Conservation (phyloP, 2,797 vertebrate species). For the Threskiornis aethiopicus region DNA sequence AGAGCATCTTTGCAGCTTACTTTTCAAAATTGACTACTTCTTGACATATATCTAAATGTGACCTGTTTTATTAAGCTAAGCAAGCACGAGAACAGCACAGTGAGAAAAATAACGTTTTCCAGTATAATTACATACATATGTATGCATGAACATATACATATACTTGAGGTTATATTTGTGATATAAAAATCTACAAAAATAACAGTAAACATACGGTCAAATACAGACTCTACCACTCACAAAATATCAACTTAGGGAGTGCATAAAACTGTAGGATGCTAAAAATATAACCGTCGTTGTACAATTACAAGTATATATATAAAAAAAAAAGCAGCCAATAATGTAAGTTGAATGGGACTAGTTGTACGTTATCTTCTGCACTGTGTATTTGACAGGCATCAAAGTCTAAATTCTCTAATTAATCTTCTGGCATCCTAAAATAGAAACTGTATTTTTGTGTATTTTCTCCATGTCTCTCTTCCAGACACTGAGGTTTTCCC, state of each 20-base stretch:
- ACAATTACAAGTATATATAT: neutral
- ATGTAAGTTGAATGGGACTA: neutral
- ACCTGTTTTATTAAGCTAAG: neutral
- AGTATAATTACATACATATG: neutral
- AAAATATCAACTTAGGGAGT: neutral
- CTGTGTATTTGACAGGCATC: neutral
- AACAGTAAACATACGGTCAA: neutral
- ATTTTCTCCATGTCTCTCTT: neutral
- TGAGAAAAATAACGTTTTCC: neutral
- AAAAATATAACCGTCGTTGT: neutral
- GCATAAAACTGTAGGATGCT: neutral
- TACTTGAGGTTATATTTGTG: fast-evolving
- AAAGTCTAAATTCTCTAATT: neutral
- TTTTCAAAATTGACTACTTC: neutral
- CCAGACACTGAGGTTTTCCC: neutral
- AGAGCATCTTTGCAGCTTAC: neutral
- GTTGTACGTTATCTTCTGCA: neutral
- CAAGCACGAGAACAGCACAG: neutral
- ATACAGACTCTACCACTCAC: neutral
- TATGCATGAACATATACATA: neutral
- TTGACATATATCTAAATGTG: neutral
- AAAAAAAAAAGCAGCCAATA: neutral
- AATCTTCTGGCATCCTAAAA: neutral
- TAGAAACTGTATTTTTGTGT: neutral
- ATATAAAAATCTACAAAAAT: neutral